Percentiles rank a stretch among this genome's conserved stretches.
phyloP scores from a whole-genome alignment of 1,140 invertebrate species.

The Dendroctonus ponderosae region DNA sequence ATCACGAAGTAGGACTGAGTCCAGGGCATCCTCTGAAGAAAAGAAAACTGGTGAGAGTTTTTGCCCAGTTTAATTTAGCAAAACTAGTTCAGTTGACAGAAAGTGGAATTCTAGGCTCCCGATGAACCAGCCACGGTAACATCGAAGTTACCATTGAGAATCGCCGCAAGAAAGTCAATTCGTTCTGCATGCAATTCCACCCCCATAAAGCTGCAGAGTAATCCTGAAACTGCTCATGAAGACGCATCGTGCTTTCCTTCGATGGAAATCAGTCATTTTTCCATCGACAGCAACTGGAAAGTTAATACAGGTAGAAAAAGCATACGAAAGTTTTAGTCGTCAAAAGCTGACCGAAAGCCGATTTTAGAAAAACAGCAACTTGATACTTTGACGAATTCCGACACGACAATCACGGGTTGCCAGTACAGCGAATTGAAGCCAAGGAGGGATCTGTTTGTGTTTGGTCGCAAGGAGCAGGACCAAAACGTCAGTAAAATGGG shows the following conservation, averaged over 20 bases:
- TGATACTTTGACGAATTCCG: not conserved
- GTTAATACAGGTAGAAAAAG: slow-evolving; percentile 5
- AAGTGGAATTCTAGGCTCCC: not conserved
- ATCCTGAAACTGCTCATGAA: slow-evolving; percentile 22
- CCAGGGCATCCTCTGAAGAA: slow-evolving; percentile 44
- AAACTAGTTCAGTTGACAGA: not conserved
- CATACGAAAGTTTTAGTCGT: not conserved
- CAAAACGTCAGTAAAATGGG: slow-evolving; percentile 34
- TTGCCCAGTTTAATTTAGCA: not conserved
- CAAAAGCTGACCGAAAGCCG: not conserved
- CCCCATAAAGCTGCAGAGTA: slow-evolving; percentile 28
- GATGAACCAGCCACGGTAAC: not conserved
- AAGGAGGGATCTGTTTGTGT: slow-evolving; percentile 35
- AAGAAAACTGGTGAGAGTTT: slow-evolving; percentile 33
- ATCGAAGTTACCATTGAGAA: not conserved
- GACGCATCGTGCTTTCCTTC: slow-evolving; percentile 14
- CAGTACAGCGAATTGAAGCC: slow-evolving; percentile 5
- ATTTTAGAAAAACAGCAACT: not conserved
- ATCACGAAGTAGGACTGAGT: slow-evolving; percentile 46
- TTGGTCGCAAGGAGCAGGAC: slow-evolving; percentile 32
- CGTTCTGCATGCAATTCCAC: slow-evolving; percentile 27
- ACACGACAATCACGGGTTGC: not conserved
- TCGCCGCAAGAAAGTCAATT: slow-evolving; percentile 21
- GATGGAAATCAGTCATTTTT: slow-evolving; percentile 21
- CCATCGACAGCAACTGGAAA: slow-evolving; percentile 2